phyloP scores from a whole-genome alignment of 2,113 vertebrate genomes.

The Laticauda colubrina region DNA sequence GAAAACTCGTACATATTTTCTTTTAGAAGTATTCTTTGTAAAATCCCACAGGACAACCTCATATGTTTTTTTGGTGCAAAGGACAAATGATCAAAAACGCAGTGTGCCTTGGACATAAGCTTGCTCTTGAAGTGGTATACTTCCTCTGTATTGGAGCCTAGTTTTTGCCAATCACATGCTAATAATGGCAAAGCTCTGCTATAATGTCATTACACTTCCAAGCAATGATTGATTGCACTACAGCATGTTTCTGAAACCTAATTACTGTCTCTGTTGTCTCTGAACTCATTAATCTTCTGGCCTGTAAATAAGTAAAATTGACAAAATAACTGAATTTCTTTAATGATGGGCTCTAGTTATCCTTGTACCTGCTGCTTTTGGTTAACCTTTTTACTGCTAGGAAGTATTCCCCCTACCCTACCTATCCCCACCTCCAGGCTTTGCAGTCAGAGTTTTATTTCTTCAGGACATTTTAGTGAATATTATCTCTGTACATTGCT shows the following conservation, averaged over 20 bases:
- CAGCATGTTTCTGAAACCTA: constrained; percentile 94
- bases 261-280: constrained; percentile 91
- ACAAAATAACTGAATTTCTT: constrained; percentile 97
- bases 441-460: constrained; percentile 79
- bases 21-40: constrained; percentile 57
- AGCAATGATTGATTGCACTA: constrained; percentile 96
- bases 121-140: constrained; percentile 67
- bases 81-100: constrained; percentile 70
- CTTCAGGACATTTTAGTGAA: constrained; percentile 70
- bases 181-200: constrained; percentile 81
- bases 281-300: constrained; percentile 91
- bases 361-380: constrained; percentile 86
- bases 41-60: constrained; percentile 48
- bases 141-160: constrained; percentile 67
- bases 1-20: not conserved
- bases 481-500: constrained; percentile 40
- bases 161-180: constrained; percentile 76
- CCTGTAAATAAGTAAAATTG: constrained; percentile 98
- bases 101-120: constrained; percentile 65
- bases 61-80: constrained; percentile 54
- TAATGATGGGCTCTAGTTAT: constrained; percentile 91
- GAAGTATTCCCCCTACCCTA: constrained; percentile 67
- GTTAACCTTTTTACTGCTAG: constrained; percentile 89
- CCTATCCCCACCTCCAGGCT: not conserved
- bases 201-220: constrained; percentile 80